Base-by-base conservation (phyloP, 2,888 invertebrate genomes). In the Elegia similella region DNA sequence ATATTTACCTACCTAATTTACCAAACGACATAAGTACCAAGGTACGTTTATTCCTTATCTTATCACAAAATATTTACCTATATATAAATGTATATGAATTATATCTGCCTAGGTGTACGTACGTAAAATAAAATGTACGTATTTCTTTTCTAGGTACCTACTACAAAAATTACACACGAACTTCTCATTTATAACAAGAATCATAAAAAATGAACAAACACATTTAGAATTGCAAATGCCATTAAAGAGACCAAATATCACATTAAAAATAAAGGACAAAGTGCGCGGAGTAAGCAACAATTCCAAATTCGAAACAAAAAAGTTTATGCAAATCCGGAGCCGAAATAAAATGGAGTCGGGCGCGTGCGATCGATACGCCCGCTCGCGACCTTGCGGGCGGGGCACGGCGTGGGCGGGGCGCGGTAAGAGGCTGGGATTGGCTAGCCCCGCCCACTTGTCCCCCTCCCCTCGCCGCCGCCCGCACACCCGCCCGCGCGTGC, bases 261-360 rank as follows among this genome's bases (percentile, higher is more conserved):
- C 58, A 47, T 65, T 65, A 67, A 59, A 59, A 16, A 55, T 60
- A 65, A 57, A 64, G 65, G 66, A 68, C 67, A 62, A 68, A 70
- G 69, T 70, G 65, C 70, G 68, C 65, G 67, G 69, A 73, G 68
- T 72, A 73, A 76, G 73, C 72, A 75, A 76, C 76, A 78, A 83
- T 80, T 82, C 73, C 78, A 82, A 84, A 86, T 80, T 82, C 73
- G 78, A 82, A 84, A 86, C 82, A 85, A 88, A 87, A 85, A 86
- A 85, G 78, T 83, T 86, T 88, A 91, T 90, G 90, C 90, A 90
- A 90, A 91, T 90, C 83, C 75, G 80, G 76, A 86, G 80, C 82
- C 84, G 83, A 88, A 89, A 89, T 90, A 90, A 90, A 92, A 92
- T 91, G 91, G 89, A 88, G 88, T 87, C 88, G 76, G 64, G 80